These are phyloP conservation scores for Helicoverpa zea DNA, from an alignment of 1,140 invertebrate species.

Conservation along the genomic window DNA sequence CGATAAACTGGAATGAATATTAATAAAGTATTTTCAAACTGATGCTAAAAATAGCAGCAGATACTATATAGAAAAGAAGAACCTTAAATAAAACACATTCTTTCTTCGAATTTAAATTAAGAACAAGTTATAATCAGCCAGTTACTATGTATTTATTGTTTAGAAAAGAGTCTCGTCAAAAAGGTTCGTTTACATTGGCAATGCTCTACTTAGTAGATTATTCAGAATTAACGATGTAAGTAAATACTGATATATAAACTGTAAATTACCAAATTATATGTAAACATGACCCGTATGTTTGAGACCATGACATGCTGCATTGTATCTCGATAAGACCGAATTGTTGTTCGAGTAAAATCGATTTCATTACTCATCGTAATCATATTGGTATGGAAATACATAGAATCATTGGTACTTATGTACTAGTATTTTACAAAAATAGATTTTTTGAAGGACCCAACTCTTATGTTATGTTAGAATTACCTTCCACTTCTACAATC, in stretches of 20 bases:
- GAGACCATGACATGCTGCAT: constrained; percentile 14
- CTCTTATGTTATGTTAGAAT: too few relatives aligned
- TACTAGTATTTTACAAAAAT: too few relatives aligned
- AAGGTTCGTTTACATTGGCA: not conserved
- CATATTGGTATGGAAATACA: too few relatives aligned
- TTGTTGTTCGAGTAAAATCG: constrained; percentile 13
- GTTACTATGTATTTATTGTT: not conserved
- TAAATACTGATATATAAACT: not conserved
- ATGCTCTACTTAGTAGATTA: not conserved
- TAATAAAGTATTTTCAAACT: too few relatives aligned
- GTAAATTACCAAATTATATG: constrained; percentile 7
- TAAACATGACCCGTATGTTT: constrained; percentile 20
- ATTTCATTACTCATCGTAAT: constrained; percentile 26
- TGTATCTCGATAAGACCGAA: constrained; percentile 16
- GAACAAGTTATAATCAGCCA: not conserved
- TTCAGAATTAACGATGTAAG: not conserved
- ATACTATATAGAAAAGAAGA: not conserved
- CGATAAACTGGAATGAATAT: too few relatives aligned
- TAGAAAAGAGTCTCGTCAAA: not conserved
- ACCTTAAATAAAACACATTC: not conserved
- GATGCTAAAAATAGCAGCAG: not conserved
- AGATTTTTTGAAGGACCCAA: too few relatives aligned
- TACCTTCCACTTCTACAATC: too few relatives aligned
- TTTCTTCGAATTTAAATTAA: not conserved
- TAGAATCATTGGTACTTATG: too few relatives aligned